Base-by-base conservation (phyloP, 2,797 vertebrate genomes). In the Dendrocincla tyrannina region DNA sequence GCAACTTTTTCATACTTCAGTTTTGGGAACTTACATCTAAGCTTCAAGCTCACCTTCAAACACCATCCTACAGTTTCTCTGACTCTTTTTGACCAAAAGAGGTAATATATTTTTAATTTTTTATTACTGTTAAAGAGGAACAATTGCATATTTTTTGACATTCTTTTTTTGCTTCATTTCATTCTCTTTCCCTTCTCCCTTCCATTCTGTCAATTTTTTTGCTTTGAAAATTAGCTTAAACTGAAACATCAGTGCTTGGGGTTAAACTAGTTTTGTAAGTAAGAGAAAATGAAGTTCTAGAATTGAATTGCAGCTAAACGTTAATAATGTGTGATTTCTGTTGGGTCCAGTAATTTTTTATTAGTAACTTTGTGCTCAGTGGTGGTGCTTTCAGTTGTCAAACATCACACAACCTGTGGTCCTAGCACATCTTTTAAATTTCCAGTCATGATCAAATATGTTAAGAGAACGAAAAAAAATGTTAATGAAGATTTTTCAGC, bases 61-160 rank as follows among this genome's bases (percentile, higher is more conserved):
- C 86, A 60, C 46, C 69, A 8, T 60, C 85, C 89, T 96, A 93
- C 88, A 89, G 83, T 96, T 92, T 96, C 78, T 82, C 96, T 85
- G 84, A 78, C 74, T 88, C 64, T 85, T 63, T 49, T 56, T 16
- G 59, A 91, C 77, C 84, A 94, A 94, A 47, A 37, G 73, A 98
- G 98, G 98, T 98, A 98, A 97, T 94, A 42, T 80, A 60, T 92
- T 85, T 49, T 78, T 16, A 30, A 42, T 53, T 88, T 82, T 96
- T 83, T 84, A 9, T 81, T 94, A 39, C 44, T 81, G 5, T 64
- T 63, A 91, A 35, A 63, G 63, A 50, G 72, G 59, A 93, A 59
- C 22, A 68, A 17, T 88, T 94, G 46, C 12, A 10, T 53, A 5
- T 37, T 25, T 89, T 81, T 82, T 72, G 0, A 37, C 13, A 5